Percentiles rank a stretch among this genome's conserved stretches.
Evolutionary conservation across 2,113 vertebrate genomes (phyloP).

Genomic region (Struthidea cinerea): DNA sequence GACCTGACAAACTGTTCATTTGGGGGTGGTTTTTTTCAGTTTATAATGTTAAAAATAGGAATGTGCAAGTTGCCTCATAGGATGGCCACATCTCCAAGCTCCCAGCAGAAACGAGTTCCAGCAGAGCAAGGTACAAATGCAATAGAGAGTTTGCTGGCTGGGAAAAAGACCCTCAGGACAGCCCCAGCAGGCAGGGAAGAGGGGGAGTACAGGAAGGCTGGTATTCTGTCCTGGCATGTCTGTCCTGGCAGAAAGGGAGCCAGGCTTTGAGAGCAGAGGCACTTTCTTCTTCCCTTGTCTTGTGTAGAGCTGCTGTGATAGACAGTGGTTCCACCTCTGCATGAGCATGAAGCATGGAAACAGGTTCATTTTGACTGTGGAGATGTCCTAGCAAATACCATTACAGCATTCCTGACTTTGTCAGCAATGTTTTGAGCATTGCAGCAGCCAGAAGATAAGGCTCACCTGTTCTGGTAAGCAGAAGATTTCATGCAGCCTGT

Average conservation of each 20-base stretch:
- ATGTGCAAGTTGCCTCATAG: background rate
- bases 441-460: background rate
- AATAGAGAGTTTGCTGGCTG: background rate
- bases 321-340: background rate
- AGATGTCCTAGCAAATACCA: background rate
- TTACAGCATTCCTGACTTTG: background rate
- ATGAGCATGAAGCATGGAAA: background rate
- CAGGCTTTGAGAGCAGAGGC: background rate
- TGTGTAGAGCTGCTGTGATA: background rate
- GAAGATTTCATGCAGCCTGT: background rate
- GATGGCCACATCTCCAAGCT: background rate
- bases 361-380: background rate
- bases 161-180: background rate
- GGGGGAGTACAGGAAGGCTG: rapidly evolving
- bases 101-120: background rate
- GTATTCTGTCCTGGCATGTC: background rate
- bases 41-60: background rate
- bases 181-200: background rate
- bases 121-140: background rate
- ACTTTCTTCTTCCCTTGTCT: background rate
- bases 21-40: background rate
- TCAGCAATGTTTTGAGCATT: background rate
- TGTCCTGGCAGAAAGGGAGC: background rate
- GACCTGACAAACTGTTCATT: background rate
- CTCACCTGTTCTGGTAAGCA: background rate